These are phyloP conservation scores for Oryzias sinensis DNA, from an alignment of 2,797 vertebrate species.

Conservation along the genomic window DNA sequence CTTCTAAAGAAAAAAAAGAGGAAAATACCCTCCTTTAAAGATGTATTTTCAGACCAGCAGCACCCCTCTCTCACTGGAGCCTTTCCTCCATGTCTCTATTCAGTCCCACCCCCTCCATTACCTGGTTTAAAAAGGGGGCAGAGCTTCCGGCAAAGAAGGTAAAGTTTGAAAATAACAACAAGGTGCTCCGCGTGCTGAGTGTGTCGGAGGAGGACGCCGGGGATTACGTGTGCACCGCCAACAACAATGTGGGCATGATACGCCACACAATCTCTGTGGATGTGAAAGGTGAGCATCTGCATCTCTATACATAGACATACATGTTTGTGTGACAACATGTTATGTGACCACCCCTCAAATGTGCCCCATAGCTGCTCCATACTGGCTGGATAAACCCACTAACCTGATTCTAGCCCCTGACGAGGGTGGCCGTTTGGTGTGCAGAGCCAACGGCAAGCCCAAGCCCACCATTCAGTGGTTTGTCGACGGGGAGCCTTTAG, in stretches of 20 bases:
- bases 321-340: background rate
- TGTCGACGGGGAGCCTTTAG: slow-evolving; percentile 86
- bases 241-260: slow-evolving; percentile 90
- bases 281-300: slow-evolving; percentile 89
- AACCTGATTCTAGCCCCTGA: slow-evolving; percentile 91
- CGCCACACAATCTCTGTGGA: slow-evolving; percentile 92
- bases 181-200: slow-evolving; percentile 86
- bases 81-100: background rate
- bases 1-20: no score
- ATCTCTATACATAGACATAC: background rate
- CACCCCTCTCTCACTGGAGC: background rate
- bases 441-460: slow-evolving; percentile 92
- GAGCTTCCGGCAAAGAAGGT: slow-evolving; percentile 86
- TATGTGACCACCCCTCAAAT: background rate
- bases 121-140: slow-evolving; percentile 96
- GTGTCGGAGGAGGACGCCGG: slow-evolving; percentile 95
- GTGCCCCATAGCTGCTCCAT: slow-evolving; percentile 85
- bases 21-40: no score
- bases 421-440: slow-evolving; percentile 89
- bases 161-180: slow-evolving; percentile 90
- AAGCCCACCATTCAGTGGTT: slow-evolving; percentile 93
- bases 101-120: slow-evolving; percentile 85
- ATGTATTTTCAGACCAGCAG: background rate
- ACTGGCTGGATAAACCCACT: slow-evolving; percentile 92
- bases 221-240: slow-evolving; percentile 94